Base-by-base conservation (phyloP, 2,797 vertebrate genomes). In the Parauchenoglanis ngamensis region DNA sequence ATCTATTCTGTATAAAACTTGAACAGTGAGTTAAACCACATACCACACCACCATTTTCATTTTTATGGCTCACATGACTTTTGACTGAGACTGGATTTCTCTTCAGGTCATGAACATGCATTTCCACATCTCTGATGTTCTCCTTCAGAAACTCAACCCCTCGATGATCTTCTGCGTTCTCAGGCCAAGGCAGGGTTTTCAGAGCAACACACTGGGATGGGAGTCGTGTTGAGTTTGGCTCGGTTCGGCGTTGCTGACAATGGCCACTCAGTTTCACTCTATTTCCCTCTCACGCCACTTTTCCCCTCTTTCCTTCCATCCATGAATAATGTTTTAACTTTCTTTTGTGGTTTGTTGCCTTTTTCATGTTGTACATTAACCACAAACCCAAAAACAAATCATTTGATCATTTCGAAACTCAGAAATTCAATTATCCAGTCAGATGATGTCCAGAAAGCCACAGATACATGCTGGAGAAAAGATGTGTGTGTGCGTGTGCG, bases 41-140 rank as follows among this genome's bases (percentile, higher is more conserved):
- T 2, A 13, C 72, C 40, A 2, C 72, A 49, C 4, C 25, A 28
- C 5, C 49, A 28, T 15, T 28, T 54, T 54, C 49, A 63, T n/a
- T 63, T 73, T 73, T 2, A 73, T 73, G 40, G 70, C 70, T 73
- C 4, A 5, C 6, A 49, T 49, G 72, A 49, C 72, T 44, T n/a
- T 49, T 49, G 44, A 49, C 72, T 46, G 25, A 54, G 46, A 77
- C 52, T 44, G 7, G 23, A 78, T 70, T 88, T 52, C 77, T 83
- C 76, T 72, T 46, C 84, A 23, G 8, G 28, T 77, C 31, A 54
- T 31, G 61, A 6, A 59, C 83, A 87, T 92, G 91, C 90, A 92
- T 94, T 93, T 94, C 92, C 94, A 93, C 90, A 93, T 89, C 73
- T 35, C n/a, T 77, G 49, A 56, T 56, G 49, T 31, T 77, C 75